Evolutionary conservation across 2,888 invertebrate species (phyloP).

Genomic region (Neoaliturus tenellus): DNA sequence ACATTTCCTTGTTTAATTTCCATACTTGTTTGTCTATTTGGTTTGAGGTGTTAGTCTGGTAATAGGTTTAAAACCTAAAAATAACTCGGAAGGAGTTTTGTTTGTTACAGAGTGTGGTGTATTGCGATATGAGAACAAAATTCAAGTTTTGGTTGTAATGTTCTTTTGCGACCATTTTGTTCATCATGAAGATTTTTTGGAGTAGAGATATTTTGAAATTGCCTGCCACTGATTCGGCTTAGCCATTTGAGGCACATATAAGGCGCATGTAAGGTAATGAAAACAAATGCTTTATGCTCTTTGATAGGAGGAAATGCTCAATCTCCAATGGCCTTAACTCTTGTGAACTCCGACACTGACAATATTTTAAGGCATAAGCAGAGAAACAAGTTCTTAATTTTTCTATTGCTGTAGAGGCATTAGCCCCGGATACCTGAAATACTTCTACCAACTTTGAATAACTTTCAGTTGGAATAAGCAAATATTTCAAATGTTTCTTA

Average conservation of each 20-base stretch:
- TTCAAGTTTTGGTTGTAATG: constrained; percentile 61
- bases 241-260: constrained; percentile 60
- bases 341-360: constrained; percentile 4
- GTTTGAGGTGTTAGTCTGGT: background rate
- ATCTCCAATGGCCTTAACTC: constrained; percentile 26
- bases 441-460: constrained; percentile 60
- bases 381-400: constrained; percentile 12
- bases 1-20: constrained; percentile 8
- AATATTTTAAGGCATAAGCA: background rate
- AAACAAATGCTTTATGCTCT: background rate
- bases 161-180: background rate
- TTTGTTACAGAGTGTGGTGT: constrained; percentile 67
- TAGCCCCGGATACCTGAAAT: background rate
- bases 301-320: constrained; percentile 20
- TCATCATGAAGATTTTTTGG: constrained; percentile 14
- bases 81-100: constrained; percentile 61
- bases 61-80: background rate
- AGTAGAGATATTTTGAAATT: constrained; percentile 61
- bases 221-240: background rate
- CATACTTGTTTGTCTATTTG: background rate
- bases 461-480: too few relatives aligned
- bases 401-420: background rate
- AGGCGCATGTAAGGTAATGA: constrained; percentile 36
- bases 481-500: too few relatives aligned
- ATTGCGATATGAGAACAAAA: constrained; percentile 60